A percentile compares a stretch with the other conserved stretches of the same genome.
Evolutionary conservation across 1,140 invertebrate genomes (phyloP).

Genomic region (Atta texana): DNA sequence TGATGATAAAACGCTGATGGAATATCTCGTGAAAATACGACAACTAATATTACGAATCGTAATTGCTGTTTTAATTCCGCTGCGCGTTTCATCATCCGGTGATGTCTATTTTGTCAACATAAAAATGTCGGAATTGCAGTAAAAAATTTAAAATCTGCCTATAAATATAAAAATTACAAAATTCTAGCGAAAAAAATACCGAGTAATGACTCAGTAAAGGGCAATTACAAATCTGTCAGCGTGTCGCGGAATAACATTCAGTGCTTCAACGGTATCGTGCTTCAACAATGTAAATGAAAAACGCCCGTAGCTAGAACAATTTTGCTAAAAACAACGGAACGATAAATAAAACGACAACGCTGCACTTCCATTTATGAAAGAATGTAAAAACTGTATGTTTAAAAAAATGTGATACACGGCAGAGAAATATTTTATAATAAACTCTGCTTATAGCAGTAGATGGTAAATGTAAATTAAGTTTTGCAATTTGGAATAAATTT

Average conservation of each 20-base stretch:
- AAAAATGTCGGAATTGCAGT: neutral
- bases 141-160: neutral
- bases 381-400: slow-evolving; percentile 19
- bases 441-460: slow-evolving; percentile 11
- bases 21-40: slow-evolving; percentile 5
- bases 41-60: neutral
- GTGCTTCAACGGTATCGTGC: slow-evolving; percentile 19
- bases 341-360: slow-evolving; percentile 19
- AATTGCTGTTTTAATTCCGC: slow-evolving; percentile 24
- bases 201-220: slow-evolving; percentile 7
- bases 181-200: slow-evolving; percentile 1
- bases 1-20: neutral
- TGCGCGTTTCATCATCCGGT: neutral
- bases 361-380: slow-evolving; percentile 13
- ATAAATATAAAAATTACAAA: slow-evolving; percentile 29
- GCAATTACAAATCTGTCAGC: slow-evolving; percentile 49
- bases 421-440: slow-evolving; percentile 6
- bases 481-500: neutral
- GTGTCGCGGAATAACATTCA: slow-evolving; percentile 39
- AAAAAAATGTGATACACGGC: neutral
- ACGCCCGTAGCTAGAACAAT: slow-evolving; percentile 33
- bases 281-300: slow-evolving; percentile 41
- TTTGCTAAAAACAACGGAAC: slow-evolving; percentile 35
- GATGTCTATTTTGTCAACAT: neutral
- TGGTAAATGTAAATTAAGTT: slow-evolving; percentile 7